Evolutionary conservation across 2,888 invertebrate species (phyloP).

Genomic region (Phyllotreta striolata): DNA sequence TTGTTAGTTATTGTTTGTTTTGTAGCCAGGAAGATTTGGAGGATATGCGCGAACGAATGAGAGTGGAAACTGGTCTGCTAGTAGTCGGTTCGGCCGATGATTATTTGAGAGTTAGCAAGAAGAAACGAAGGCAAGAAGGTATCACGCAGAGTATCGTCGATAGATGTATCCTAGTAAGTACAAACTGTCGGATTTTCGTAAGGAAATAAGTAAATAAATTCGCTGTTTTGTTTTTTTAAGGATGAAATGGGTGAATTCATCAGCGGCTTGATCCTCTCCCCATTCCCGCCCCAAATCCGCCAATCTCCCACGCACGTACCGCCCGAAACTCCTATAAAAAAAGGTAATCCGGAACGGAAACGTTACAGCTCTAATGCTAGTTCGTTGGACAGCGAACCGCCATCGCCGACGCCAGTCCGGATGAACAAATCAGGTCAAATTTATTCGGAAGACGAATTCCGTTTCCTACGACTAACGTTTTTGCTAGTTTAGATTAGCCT

Average conservation of each 20-base stretch:
- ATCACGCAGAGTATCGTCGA: conserved; percentile 84
- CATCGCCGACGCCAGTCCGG: conserved; percentile 63
- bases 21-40: conserved; percentile 78
- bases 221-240: conserved; percentile 57
- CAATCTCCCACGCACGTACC: conserved; percentile 54
- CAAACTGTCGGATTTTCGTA: too few relatives aligned
- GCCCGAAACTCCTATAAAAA: conserved; percentile 48
- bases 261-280: conserved; percentile 66
- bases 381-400: conserved; percentile 63
- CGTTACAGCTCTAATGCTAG: conserved; percentile 65
- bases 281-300: conserved; percentile 66
- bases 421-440: conserved; percentile 57
- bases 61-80: conserved; percentile 77
- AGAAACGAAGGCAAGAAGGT: conserved; percentile 75
- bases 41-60: conserved; percentile 77
- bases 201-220: too few relatives aligned
- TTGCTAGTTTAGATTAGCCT: too few relatives aligned
- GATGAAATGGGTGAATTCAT: conserved; percentile 74
- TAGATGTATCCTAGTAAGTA: conserved; percentile 72
- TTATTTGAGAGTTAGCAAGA: conserved; percentile 72
- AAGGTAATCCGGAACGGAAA: conserved; percentile 58
- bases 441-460: background rate
- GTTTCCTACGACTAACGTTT: background rate
- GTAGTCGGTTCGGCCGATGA: conserved; percentile 85
- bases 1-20: conserved; percentile 10